Evolutionary conservation across 1,140 invertebrate genomes (phyloP).

Genomic region (Manduca sexta): DNA sequence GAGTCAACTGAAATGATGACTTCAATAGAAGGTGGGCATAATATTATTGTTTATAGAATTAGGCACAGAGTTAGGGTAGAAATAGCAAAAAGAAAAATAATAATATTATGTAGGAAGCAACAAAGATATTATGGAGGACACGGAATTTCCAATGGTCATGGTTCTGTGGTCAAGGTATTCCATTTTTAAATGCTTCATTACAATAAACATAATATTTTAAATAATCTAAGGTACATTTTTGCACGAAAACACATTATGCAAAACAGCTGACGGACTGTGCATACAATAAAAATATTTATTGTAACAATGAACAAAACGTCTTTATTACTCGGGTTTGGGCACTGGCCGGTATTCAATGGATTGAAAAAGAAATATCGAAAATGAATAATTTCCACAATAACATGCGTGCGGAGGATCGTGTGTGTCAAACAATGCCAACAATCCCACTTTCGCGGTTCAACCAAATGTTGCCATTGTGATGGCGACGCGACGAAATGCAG

Average conservation of each 20-base stretch:
- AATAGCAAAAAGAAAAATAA: no score
- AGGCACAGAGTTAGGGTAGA: no score
- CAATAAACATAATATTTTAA: neutral
- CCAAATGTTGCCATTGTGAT: conserved; percentile 46
- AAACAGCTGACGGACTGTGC: conserved; percentile 1
- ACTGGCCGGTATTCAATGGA: conserved; percentile 13
- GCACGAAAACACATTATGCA: neutral
- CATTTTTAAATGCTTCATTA: no score
- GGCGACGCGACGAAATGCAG: conserved; percentile 8
- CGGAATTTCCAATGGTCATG: no score
- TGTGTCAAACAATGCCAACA: conserved; percentile 42
- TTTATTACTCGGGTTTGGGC: conserved; percentile 21
- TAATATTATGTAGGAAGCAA: no score
- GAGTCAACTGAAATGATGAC: no score
- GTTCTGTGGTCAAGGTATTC: no score
- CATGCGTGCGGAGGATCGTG: conserved; percentile 21
- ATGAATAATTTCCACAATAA: conserved; percentile 41
- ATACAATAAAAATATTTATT: conserved; percentile 10
- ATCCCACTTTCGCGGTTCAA: conserved; percentile 51
- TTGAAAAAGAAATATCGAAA: conserved; percentile 30
- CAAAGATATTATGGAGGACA: no score
- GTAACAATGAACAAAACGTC: conserved; percentile 19
- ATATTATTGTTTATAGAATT: no score
- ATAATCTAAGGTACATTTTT: neutral
- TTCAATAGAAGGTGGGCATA: no score